A percentile compares a stretch with the other conserved stretches of the same genome.
These are phyloP conservation scores for Argyrosomus japonicus DNA, from an alignment of 2,113 vertebrate genomes.

Conservation along the genomic window DNA sequence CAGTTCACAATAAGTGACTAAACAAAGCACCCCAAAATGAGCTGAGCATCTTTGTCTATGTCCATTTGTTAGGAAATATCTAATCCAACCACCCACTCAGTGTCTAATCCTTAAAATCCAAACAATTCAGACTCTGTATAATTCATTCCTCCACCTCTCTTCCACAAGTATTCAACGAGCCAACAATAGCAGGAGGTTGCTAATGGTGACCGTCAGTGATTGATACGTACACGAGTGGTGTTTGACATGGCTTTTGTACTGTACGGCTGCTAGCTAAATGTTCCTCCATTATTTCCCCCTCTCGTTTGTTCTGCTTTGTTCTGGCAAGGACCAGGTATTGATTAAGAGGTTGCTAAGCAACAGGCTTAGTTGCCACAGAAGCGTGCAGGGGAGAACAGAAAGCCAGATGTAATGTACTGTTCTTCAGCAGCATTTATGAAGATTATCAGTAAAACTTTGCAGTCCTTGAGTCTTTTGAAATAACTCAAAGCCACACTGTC, in stretches of 20 bases:
- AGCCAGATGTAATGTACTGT: slow-evolving; percentile 73
- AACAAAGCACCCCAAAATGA: not conserved
- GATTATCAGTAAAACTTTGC: slow-evolving; percentile 44
- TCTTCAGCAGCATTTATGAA: slow-evolving; percentile 41
- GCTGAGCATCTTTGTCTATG: not conserved
- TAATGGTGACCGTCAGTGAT: slow-evolving; percentile 61
- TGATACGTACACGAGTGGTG: slow-evolving; percentile 58
- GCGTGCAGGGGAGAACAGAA: slow-evolving; percentile 73
- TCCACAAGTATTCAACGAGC: slow-evolving; percentile 49
- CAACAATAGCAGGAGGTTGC: slow-evolving; percentile 56
- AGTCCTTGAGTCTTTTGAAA: slow-evolving; percentile 42
- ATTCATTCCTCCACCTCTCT: slow-evolving; percentile 44
- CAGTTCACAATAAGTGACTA: not conserved
- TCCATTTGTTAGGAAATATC: slow-evolving; percentile 11
- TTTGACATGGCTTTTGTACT: slow-evolving; percentile 76
- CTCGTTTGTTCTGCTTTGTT: slow-evolving; percentile 77
- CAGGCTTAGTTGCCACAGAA: slow-evolving; percentile 81
- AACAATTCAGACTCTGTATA: slow-evolving; percentile 42
- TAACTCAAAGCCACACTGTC: not conserved
- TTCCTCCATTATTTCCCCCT: slow-evolving; percentile 77
- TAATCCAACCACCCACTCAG: slow-evolving; percentile 25
- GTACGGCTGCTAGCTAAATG: slow-evolving; percentile 72
- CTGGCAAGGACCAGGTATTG: slow-evolving; percentile 84
- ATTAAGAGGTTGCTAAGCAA: slow-evolving; percentile 88
- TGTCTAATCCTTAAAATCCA: slow-evolving; percentile 27